A percentile compares a stretch with the other conserved stretches of the same genome.
Evolutionary conservation across 30 jellyfish, hydroid and myxozoan genomes (phyloP).

Genomic region (Cassiopea andromeda): DNA sequence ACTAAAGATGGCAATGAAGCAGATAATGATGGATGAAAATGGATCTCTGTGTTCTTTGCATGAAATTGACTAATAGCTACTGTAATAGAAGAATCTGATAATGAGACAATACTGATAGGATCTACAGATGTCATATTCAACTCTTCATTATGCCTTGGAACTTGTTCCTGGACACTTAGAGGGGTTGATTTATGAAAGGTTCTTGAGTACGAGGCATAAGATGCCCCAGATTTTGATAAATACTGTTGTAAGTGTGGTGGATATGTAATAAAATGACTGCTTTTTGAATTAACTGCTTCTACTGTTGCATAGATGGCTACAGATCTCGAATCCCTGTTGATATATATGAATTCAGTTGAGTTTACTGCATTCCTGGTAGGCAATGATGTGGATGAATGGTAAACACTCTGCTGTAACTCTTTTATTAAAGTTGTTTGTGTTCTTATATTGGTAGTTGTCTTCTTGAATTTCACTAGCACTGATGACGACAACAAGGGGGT

Average conservation of each 20-base stretch:
- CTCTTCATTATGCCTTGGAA: not conserved
- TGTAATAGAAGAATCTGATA: too few species aligned
- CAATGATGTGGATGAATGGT: too few species aligned
- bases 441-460: not conserved
- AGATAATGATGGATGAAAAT: not conserved
- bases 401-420: not conserved
- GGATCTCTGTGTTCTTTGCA: too few species aligned
- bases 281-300: not conserved
- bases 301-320: too few species aligned
- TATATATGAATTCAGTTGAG: too few species aligned
- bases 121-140: not conserved
- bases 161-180: not conserved
- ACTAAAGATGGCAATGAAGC: not conserved
- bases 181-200: not conserved
- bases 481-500: not conserved
- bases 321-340: too few species aligned
- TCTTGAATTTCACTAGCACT: not conserved
- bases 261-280: not conserved
- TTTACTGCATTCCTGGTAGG: too few species aligned
- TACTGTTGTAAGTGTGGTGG: not conserved
- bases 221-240: not conserved
- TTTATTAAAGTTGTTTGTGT: not conserved
- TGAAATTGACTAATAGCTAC: too few species aligned
- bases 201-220: not conserved
- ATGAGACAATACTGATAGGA: not conserved